These are phyloP conservation scores for Colistium nudipinnis DNA, from an alignment of 2,113 vertebrate species.

Conservation along the genomic window DNA sequence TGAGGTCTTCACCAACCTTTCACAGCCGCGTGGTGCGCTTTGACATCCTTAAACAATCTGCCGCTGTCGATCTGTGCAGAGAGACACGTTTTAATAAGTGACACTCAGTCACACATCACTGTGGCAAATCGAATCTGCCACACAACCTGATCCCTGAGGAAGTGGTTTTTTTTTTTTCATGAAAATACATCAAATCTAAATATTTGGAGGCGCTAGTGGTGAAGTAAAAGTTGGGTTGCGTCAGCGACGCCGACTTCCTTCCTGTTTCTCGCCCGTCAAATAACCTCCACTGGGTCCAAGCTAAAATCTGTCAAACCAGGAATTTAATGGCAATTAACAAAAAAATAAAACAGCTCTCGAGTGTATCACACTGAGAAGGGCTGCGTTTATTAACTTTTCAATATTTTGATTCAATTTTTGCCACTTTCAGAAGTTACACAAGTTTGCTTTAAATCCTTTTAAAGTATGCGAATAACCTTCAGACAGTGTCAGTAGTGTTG, in stretches of 20 bases:
- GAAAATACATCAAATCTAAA: too few relatives aligned
- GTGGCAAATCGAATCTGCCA: neutral
- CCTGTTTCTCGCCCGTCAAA: conserved; percentile 35
- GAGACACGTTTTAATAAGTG: neutral
- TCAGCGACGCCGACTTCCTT: conserved; percentile 50
- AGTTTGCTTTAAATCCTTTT: neutral
- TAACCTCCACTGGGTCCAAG: too few relatives aligned
- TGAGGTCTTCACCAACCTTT: conserved; percentile 82
- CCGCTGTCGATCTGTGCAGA: conserved; percentile 85
- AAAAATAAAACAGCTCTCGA: too few relatives aligned
- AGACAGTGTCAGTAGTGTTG: neutral
- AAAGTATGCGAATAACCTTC: too few relatives aligned
- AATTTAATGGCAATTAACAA: too few relatives aligned
- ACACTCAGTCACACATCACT: neutral
- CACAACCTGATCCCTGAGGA: accelerated
- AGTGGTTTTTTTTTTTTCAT: too few relatives aligned
- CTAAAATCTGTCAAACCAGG: too few relatives aligned
- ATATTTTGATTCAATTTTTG: too few relatives aligned
- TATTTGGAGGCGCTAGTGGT: conserved; percentile 5
- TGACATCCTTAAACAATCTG: conserved; percentile 91
- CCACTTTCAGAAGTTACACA: too few relatives aligned
- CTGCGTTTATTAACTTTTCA: too few relatives aligned
- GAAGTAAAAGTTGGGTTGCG: conserved; percentile 53
- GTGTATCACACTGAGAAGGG: neutral
- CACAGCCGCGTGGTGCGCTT: conserved; percentile 86